Percentiles rank a stretch among this genome's conserved stretches.
Conservation (phyloP, 1,140 invertebrate species). For the Charaxes varanes region DNA sequence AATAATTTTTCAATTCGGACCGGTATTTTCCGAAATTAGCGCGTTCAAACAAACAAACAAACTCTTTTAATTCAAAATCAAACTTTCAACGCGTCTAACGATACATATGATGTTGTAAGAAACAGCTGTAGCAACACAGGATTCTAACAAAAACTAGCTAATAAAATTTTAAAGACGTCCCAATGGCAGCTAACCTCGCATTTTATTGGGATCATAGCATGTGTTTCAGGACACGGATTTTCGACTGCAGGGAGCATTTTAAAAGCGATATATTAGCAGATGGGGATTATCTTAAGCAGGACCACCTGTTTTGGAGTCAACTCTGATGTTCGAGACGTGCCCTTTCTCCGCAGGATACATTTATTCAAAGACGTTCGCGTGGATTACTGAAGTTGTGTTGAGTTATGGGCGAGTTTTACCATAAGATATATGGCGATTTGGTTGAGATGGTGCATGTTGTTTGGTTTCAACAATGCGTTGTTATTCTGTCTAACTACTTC, state of each 20-base stretch:
- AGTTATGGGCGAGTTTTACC: constrained; percentile 10
- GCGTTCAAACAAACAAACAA: no score
- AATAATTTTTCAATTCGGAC: no score
- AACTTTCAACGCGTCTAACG: no score
- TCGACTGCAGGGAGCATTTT: constrained; percentile 36
- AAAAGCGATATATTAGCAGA: constrained; percentile 49
- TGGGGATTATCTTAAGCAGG: constrained; percentile 60
- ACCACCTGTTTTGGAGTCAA: constrained; percentile 55
- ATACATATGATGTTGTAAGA: no score
- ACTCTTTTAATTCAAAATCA: no score
- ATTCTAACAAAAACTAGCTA: constrained; percentile 3
- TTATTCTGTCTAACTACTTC: no score
- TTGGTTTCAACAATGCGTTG: no score
- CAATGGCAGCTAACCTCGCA: constrained; percentile 15
- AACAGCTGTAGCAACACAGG: background rate
- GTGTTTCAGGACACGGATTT: constrained; percentile 39
- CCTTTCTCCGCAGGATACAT: constrained; percentile 44
- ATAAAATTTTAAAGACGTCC: constrained; percentile 3
- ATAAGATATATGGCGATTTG: no score
- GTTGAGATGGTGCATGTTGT: no score
- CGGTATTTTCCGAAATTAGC: no score
- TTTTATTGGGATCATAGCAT: constrained; percentile 32
- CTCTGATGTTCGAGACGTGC: constrained; percentile 29
- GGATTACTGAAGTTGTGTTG: constrained; percentile 24
- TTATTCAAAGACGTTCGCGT: constrained; percentile 33